These are phyloP conservation scores for Apteryx mantelli DNA, from an alignment of 2,113 vertebrate species.

Conservation along the genomic window DNA sequence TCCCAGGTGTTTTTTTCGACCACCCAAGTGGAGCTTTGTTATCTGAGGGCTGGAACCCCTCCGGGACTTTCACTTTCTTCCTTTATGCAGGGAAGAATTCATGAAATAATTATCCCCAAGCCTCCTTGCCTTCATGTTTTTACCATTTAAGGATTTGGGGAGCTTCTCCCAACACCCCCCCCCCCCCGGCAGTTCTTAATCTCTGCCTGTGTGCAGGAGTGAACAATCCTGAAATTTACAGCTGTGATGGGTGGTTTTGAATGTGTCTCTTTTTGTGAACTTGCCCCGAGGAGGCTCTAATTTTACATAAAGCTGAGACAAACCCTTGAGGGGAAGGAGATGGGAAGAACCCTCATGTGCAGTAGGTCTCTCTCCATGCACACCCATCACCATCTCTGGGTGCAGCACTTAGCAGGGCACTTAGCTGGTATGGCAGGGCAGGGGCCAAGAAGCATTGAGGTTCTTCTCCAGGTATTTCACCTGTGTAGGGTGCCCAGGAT, in stretches of 20 bases:
- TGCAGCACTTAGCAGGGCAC: neutral
- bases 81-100: neutral
- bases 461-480: neutral
- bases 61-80: neutral
- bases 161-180: neutral
- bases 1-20: neutral
- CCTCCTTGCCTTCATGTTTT: neutral
- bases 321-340: neutral
- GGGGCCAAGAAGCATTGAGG: neutral
- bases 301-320: neutral
- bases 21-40: neutral
- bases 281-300: neutral
- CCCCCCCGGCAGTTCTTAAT: neutral
- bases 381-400: neutral
- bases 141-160: neutral
- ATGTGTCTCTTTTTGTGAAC: neutral
- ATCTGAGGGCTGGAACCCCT: neutral
- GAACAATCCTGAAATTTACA: neutral
- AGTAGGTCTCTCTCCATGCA: neutral
- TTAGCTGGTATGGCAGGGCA: neutral
- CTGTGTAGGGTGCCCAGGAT: neutral
- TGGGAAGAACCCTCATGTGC: neutral
- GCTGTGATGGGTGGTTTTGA: neutral
- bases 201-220: neutral
- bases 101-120: neutral